These are phyloP conservation scores for Melanophora roralis DNA, from an alignment of 2,888 invertebrate genomes.

Conservation along the genomic window DNA sequence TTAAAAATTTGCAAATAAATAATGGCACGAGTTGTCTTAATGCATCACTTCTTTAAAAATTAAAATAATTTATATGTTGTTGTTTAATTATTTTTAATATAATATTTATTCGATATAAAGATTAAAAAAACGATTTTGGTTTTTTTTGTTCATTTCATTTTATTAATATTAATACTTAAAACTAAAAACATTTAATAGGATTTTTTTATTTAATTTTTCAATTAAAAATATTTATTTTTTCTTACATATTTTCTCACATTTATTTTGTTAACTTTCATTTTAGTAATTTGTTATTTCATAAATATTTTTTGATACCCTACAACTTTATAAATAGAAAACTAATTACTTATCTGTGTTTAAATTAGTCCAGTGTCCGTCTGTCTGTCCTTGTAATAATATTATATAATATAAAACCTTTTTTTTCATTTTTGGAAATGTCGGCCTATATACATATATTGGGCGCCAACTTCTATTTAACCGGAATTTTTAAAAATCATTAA, in stretches of 20 bases:
- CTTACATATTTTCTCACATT: constrained; percentile 39
- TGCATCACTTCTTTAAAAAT: not conserved
- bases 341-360: too few relatives aligned
- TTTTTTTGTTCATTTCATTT: not conserved
- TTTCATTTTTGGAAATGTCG: not conserved
- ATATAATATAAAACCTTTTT: not conserved
- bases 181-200: constrained; percentile 45
- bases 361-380: not conserved
- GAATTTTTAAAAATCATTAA: too few relatives aligned
- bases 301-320: not conserved
- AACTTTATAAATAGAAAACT: too few relatives aligned
- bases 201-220: not conserved
- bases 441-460: too few relatives aligned
- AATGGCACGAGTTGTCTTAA: constrained; percentile 25
- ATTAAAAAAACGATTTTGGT: not conserved
- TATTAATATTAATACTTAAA: not conserved
- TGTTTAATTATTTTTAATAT: constrained; percentile 17
- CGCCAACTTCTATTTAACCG: too few relatives aligned
- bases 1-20: not conserved
- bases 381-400: constrained; percentile 5
- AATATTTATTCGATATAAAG: constrained; percentile 22
- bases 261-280: constrained; percentile 58
- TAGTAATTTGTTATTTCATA: constrained; percentile 2
- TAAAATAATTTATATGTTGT: too few relatives aligned
- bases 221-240: constrained; percentile 10